Evolutionary conservation across 2,888 invertebrate species (phyloP).

Genomic region (Pharmacophagus antenor): DNA sequence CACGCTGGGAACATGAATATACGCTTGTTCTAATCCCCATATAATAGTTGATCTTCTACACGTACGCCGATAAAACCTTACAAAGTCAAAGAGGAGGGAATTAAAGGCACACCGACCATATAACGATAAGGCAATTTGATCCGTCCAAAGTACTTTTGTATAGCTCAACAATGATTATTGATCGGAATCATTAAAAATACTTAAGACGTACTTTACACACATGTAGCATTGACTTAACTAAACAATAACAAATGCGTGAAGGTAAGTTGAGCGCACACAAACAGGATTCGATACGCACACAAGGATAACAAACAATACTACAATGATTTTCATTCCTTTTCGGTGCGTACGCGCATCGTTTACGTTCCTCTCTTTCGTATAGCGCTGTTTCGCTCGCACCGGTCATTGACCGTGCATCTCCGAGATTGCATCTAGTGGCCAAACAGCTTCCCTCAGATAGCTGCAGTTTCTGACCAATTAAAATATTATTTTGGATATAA

Average conservation of each 20-base stretch:
- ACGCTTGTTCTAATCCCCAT: slow-evolving; percentile 50
- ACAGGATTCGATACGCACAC: slow-evolving; percentile 59
- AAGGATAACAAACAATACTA: slow-evolving; percentile 73
- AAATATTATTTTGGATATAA: slow-evolving; percentile 51
- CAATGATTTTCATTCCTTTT: slow-evolving; percentile 77
- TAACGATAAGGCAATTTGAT: slow-evolving; percentile 7
- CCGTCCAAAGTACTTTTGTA: slow-evolving; percentile 10
- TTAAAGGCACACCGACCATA: slow-evolving; percentile 27
- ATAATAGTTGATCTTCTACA: slow-evolving; percentile 55
- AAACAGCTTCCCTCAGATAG: slow-evolving; percentile 75
- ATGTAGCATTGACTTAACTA: slow-evolving; percentile 1
- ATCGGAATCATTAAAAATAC: slow-evolving; percentile 4
- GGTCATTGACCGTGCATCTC: slow-evolving; percentile 77
- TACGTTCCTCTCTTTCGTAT: slow-evolving; percentile 56
- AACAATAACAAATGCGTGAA: slow-evolving; percentile 20
- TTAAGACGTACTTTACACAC: neutral
- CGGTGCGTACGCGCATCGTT: slow-evolving; percentile 77
- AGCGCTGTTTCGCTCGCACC: slow-evolving; percentile 56
- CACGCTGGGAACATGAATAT: slow-evolving; percentile 62
- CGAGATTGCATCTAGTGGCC: slow-evolving; percentile 78
- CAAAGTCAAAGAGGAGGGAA: slow-evolving; percentile 14
- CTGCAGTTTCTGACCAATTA: slow-evolving; percentile 73
- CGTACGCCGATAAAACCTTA: slow-evolving; percentile 15
- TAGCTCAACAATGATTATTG: slow-evolving; percentile 14
- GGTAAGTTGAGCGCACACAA: slow-evolving; percentile 45